These are phyloP conservation scores for Menidia menidia DNA, from an alignment of 2,797 vertebrate species.

Conservation along the genomic window DNA sequence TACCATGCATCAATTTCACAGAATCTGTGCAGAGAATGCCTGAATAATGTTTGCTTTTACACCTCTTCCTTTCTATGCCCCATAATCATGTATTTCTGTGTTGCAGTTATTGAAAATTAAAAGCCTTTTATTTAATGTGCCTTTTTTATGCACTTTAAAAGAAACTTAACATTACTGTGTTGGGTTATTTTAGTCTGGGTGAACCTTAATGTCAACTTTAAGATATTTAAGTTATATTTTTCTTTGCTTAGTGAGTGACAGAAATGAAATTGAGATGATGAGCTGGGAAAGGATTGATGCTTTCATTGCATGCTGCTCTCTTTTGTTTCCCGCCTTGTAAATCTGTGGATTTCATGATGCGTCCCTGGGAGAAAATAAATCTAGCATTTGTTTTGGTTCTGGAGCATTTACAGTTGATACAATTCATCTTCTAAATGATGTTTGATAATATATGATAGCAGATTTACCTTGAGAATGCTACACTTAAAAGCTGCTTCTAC, in stretches of 20 bases:
- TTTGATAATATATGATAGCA: background rate
- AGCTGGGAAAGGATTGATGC: too few species aligned
- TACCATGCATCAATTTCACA: background rate
- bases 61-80: background rate
- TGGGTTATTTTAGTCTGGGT: background rate
- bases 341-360: too few species aligned
- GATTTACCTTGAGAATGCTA: background rate
- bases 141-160: background rate
- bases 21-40: background rate
- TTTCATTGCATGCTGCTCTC: too few species aligned
- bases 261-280: too few species aligned
- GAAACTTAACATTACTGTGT: background rate
- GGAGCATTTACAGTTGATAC: too few species aligned
- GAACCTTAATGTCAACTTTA: background rate
- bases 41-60: background rate
- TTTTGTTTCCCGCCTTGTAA: too few species aligned
- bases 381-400: too few species aligned
- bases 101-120: background rate
- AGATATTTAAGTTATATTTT: too few species aligned
- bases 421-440: too few species aligned
- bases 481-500: background rate
- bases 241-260: too few species aligned
- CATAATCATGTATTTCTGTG: background rate
- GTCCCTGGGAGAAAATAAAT: too few species aligned
- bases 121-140: background rate